Percentiles rank a stretch among this genome's conserved stretches.
These are phyloP conservation scores for Calliphora vicina DNA, from an alignment of 1,140 invertebrate genomes.

Conservation along the genomic window DNA sequence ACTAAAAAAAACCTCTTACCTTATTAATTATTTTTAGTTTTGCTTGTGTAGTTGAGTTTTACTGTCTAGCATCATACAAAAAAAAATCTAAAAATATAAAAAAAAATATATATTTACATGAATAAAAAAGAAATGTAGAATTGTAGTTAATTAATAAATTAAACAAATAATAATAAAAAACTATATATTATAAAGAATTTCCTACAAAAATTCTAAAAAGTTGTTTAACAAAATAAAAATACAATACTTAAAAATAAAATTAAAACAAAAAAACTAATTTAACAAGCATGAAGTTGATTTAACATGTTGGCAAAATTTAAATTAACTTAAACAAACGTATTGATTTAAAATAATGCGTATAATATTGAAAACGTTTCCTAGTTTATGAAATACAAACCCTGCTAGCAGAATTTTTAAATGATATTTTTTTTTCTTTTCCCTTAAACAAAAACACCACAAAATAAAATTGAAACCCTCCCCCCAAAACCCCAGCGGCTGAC, in stretches of 20 bases:
- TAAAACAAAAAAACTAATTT: too few relatives aligned
- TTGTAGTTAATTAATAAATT: conserved; percentile 18
- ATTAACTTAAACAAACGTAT: neutral
- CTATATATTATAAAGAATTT: neutral
- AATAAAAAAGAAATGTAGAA: neutral
- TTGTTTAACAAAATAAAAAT: neutral
- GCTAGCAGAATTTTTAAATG: neutral
- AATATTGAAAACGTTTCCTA: neutral
- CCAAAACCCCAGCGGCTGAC: neutral
- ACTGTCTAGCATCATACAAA: conserved; percentile 9
- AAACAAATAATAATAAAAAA: neutral
- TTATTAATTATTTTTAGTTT: conserved; percentile 25
- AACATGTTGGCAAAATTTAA: conserved; percentile 8
- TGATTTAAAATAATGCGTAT: neutral
- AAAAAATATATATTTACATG: neutral
- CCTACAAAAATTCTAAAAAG: neutral
- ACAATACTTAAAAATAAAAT: neutral
- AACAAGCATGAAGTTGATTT: neutral
- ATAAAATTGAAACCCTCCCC: neutral
- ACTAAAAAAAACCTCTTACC: neutral
- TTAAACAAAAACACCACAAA: neutral
- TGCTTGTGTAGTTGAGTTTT: conserved; percentile 30
- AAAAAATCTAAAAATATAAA: neutral
- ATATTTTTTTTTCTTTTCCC: neutral
- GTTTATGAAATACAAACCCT: neutral